Base-by-base conservation (phyloP, 2,113 vertebrate species). In the Elachura formosa region DNA sequence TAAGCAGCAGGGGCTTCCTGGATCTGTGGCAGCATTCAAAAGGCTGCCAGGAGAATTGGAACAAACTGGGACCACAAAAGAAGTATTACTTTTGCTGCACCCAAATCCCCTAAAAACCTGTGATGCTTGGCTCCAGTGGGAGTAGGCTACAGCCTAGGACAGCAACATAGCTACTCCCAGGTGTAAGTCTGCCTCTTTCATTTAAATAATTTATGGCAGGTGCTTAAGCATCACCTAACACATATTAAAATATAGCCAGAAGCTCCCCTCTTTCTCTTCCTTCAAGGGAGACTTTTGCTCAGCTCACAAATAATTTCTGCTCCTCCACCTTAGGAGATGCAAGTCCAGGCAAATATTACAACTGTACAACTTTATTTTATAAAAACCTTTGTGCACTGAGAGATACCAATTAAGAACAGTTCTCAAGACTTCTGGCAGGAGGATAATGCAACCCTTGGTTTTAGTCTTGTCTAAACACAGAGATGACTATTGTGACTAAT, bases 401-500 rank as follows among this genome's bases (percentile, higher is more conserved):
- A 80, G 40, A 87, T 74, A 77, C 67, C 95, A 95, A 91, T 82
- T 94, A 94, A 88, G 52, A 84, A 64, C 46, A 91, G 86, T 64
- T 67, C 81, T 95, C 5, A 3, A 3, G 94, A 96, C 67, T 95
- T 91, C 78, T 94, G 58, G 75, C 88, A 94, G 1, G 4, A 89
- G 46, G 40, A 72, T 76, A 96, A 80, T 24, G 34, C 72, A 92
- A 45, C 54, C 51, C 74, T 92, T 87, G 79, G 89, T 87, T 95
- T 81, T 77, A 94, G 95, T 52, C 85, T 93, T 96, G 72, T 93
- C 85, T 94, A 87, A 95, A 89, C 55, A 92, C 38, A 94, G 82
- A 75, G 58, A 52, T 80, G 46, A 80, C 66, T 95, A 68, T 21
- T 66, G 49, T 66, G 64, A 94, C 77, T 82, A 84, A 94, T 84